Conservation (phyloP, 2,113 vertebrate genomes). For the Vulpes vulpes region DNA sequence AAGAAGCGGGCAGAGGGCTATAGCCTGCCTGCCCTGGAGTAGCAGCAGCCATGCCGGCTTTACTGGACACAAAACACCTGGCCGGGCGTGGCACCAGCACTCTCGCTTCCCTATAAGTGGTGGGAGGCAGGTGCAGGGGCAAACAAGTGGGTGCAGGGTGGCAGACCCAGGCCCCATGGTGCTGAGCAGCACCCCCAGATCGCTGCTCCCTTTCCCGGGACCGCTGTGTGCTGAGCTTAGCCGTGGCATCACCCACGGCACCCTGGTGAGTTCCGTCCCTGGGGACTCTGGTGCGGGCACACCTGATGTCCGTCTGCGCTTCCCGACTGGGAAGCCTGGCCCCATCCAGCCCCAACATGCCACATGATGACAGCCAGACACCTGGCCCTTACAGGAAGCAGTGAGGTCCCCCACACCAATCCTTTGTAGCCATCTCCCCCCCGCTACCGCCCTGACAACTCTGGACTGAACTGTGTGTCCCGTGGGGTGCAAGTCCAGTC, state of each 20-base stretch:
- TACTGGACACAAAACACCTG: background rate
- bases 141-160: background rate
- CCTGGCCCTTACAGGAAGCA: background rate
- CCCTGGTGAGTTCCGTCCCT: too few species aligned
- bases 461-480: background rate
- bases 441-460: too few species aligned
- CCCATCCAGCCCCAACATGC: too few species aligned
- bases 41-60: background rate
- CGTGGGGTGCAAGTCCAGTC: background rate
- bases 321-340: background rate
- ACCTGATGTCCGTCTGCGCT: too few species aligned
- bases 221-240: background rate
- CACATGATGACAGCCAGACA: background rate
- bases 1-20: background rate
- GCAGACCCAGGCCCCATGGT: background rate
- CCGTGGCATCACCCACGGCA: background rate
- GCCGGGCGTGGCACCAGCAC: background rate
- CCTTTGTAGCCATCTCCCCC: background rate
- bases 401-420: background rate
- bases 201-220: background rate
- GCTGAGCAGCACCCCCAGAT: too few species aligned
- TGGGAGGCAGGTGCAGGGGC: background rate
- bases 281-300: background rate
- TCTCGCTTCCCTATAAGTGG: background rate
- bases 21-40: rapidly evolving